Conservation (phyloP, 2,113 vertebrate species). For the Argyrosomus japonicus region DNA sequence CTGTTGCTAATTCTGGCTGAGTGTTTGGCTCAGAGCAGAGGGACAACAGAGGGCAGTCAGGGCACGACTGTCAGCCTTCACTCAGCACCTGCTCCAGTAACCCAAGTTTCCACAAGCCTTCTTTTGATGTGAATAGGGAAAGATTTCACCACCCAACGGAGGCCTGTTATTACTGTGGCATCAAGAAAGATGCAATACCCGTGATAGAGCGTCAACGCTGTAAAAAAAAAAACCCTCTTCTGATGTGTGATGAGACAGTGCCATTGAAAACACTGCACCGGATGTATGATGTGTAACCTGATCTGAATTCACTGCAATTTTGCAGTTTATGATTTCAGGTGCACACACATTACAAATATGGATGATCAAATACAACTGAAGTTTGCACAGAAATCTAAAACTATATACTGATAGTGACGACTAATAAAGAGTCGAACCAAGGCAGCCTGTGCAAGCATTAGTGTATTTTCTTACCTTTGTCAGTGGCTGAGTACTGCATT, state of each 20-base stretch:
- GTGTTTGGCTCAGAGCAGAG: conserved; percentile 35
- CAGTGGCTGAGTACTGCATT: conserved; percentile 78
- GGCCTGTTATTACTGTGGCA: conserved; percentile 71
- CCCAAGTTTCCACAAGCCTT: conserved; percentile 41
- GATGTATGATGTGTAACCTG: conserved; percentile 15
- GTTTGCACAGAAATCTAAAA: conserved; percentile 4
- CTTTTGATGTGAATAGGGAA: conserved; percentile 81
- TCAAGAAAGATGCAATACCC: conserved; percentile 68
- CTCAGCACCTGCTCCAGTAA: conserved; percentile 62
- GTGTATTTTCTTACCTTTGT: conserved; percentile 85
- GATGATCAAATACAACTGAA: not conserved
- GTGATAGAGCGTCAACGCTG: conserved; percentile 73
- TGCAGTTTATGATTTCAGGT: conserved; percentile 38
- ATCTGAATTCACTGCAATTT: conserved; percentile 31
- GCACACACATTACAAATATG: not conserved
- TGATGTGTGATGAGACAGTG: conserved; percentile 14
- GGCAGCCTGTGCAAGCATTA: not conserved
- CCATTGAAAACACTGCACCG: conserved; percentile 46
- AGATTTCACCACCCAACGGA: conserved; percentile 86
- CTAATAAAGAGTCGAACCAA: conserved; percentile 33
- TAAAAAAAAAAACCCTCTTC: conserved; percentile 41
- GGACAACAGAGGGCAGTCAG: conserved; percentile 34
- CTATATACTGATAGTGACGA: conserved; percentile 25
- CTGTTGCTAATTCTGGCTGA: conserved; percentile 51
- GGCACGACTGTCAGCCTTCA: conserved; percentile 52